Base-by-base conservation (phyloP, 2,797 vertebrate species). In the Pantherophis alleghaniensis region DNA sequence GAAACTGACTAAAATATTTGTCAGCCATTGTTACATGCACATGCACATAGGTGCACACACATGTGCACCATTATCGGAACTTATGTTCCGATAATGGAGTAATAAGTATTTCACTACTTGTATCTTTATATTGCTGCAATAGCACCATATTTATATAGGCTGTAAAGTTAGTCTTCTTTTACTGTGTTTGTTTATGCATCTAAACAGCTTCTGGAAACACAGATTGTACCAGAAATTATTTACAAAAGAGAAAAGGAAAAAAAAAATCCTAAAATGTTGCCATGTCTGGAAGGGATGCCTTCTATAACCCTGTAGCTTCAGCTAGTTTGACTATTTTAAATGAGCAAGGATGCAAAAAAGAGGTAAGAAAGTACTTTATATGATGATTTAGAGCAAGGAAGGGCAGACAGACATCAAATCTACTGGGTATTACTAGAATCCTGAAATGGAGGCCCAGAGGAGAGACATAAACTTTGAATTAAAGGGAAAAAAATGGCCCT, bases 11-110 rank as follows among this genome's bases (percentile, higher is more conserved):
- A 37, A 92, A 92, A 89, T 51, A 83, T 55, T 56, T 61, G 56
- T 53, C 92, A 92, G n/a, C 24, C n/a, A 83, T 92, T 92, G 87
- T 89, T 90, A 42, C 47, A 20, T 12, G 61, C 20, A 74, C 32
- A 74, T n/a, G 4, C 20, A 14, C 51, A 47, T 16, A 61, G 63
- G 37, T 14, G 22, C 5, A 59, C 47, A 86, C 37, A 2, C 51
- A 37, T 53, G 37, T 37, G 37, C 37, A 37, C 37, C 37, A 37
- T 37, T 37, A 37, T 37, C 37, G 37, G 37, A 37, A 37, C 37
- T 2, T 37, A 37, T 37, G 20, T 24, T 24, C 53, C 11, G 42
- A 69, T 57, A 42, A 56, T 83, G 26, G n/a, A 87, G 16, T 53
- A 90, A 69, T 90, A 89, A 66, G 32, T 57, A 90, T 66, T 87